These are phyloP conservation scores for Pelodytes ibericus DNA, from an alignment of 2,797 vertebrate genomes.

Conservation along the genomic window DNA sequence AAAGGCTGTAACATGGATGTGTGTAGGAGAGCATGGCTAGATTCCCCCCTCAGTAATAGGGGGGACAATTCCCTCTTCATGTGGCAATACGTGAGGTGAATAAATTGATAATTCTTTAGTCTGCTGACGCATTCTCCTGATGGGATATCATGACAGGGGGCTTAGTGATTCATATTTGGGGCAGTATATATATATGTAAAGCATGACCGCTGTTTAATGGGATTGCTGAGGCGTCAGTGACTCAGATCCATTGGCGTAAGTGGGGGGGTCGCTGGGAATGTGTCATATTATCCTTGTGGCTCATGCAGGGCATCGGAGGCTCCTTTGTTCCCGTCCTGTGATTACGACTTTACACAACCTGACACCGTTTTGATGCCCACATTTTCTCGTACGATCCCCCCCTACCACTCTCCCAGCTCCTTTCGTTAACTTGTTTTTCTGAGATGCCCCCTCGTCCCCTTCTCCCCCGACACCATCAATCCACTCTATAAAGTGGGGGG, in stretches of 20 bases:
- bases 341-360: conserved; percentile 25
- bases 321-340: conserved; percentile 35
- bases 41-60: no score
- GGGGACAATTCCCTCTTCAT: no score
- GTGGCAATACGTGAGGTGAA: no score
- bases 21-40: no score
- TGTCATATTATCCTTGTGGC: conserved; percentile 12
- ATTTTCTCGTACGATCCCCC: not conserved
- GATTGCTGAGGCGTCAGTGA: conserved; percentile 16
- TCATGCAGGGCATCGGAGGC: not conserved
- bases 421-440: not conserved
- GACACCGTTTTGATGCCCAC: not conserved
- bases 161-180: not conserved
- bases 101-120: no score
- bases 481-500: no score
- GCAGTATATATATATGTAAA: not conserved
- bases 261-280: conserved; percentile 27
- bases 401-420: not conserved
- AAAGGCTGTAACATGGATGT: no score
- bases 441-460: no score
- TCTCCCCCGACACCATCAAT: no score
- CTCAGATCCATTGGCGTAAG: conserved; percentile 21
- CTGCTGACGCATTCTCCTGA: not conserved
- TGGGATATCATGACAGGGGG: not conserved
- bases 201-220: conserved; percentile 1